Evolutionary conservation across 2,797 vertebrate species (phyloP).

Genomic region (Streptopelia turtur): DNA sequence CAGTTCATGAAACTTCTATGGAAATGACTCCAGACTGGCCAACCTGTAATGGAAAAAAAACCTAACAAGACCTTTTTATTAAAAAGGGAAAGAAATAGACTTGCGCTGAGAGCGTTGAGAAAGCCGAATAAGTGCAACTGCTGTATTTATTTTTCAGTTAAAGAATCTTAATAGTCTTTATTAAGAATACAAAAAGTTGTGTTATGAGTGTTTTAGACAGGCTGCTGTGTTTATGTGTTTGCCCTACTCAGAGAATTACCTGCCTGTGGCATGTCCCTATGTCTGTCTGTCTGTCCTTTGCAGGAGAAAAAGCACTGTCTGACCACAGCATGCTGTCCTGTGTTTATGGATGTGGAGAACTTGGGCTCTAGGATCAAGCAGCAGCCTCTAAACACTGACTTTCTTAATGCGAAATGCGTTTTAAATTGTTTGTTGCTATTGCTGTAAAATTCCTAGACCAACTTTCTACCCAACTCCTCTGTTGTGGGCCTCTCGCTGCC

Average conservation of each 20-base stretch:
- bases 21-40: background rate
- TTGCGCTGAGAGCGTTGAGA: rapidly evolving
- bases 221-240: background rate
- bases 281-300: background rate
- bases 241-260: background rate
- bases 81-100: background rate
- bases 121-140: rapidly evolving
- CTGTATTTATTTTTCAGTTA: background rate
- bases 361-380: rapidly evolving
- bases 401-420: background rate
- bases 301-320: background rate
- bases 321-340: rapidly evolving
- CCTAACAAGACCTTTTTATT: background rate
- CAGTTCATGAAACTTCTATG: background rate
- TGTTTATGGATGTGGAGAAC: background rate
- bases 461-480: rapidly evolving
- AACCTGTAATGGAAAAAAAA: background rate
- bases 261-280: rapidly evolving
- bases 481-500: rapidly evolving
- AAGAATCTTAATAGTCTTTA: background rate
- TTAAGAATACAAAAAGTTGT: background rate
- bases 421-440: background rate
- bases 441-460: background rate
- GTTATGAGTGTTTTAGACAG: background rate
- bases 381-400: background rate